Conservation (phyloP, 2,797 vertebrate species). For the Prunella strophiata region DNA sequence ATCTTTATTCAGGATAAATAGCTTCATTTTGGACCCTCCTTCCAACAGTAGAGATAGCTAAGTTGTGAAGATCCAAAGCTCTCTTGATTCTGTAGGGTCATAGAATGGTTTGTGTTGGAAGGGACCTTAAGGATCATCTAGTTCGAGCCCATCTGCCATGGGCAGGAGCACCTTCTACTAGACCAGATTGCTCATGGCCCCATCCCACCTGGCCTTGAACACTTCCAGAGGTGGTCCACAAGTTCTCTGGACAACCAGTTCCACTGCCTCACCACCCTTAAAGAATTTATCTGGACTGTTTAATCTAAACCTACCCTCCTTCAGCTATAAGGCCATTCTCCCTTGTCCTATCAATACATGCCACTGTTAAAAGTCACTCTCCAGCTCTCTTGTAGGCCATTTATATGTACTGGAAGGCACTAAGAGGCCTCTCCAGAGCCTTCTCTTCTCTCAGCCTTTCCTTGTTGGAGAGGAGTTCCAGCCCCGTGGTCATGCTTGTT, state of each 20-base stretch:
- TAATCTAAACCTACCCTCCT: neutral
- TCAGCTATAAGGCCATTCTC: neutral
- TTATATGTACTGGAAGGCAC: neutral
- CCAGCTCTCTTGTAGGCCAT: neutral
- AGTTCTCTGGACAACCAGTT: neutral
- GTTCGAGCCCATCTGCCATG: neutral
- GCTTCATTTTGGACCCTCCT: neutral
- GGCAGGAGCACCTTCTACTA: neutral
- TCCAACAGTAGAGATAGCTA: neutral
- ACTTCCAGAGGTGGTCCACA: neutral
- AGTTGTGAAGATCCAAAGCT: neutral
- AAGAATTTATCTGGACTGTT: neutral
- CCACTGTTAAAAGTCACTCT: neutral
- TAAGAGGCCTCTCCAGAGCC: neutral
- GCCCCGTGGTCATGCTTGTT: neutral
- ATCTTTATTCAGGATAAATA: neutral
- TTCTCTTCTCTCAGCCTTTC: neutral
- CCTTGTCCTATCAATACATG: neutral
- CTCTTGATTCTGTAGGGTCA: neutral
- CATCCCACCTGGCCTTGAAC: neutral
- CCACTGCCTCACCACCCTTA: neutral
- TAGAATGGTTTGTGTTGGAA: neutral
- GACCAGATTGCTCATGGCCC: neutral
- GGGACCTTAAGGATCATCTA: neutral
- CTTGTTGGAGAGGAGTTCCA: neutral